phyloP scores from a whole-genome alignment of 2,113 vertebrate species.

The Pseudonaja textilis region DNA sequence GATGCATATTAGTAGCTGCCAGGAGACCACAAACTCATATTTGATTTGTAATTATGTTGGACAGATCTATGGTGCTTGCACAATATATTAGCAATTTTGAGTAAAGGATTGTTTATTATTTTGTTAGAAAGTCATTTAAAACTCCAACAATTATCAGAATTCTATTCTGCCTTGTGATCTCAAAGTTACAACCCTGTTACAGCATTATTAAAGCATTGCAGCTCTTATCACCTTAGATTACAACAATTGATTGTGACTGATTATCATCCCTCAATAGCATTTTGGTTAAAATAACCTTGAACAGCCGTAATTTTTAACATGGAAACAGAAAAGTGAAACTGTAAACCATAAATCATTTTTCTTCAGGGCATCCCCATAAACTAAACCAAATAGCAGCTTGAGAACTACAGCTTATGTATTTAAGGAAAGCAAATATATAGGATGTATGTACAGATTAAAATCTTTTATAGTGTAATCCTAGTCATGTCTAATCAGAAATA shows the following conservation, averaged over 20 bases:
- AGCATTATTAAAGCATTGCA: background rate
- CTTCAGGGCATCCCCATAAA: background rate
- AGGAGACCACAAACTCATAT: slow-evolving; percentile 10
- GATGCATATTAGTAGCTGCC: background rate
- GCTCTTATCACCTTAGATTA: background rate
- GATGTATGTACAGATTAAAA: background rate
- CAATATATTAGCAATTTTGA: background rate
- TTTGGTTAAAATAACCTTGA: background rate
- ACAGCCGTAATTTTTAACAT: background rate
- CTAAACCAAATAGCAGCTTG: background rate
- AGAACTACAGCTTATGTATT: background rate
- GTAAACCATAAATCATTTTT: background rate
- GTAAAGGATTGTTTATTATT: slow-evolving; percentile 19
- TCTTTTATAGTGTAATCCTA: background rate
- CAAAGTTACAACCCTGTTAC: background rate
- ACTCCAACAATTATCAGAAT: slow-evolving; percentile 1
- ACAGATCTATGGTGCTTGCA: background rate
- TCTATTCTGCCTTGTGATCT: background rate
- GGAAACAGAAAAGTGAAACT: background rate
- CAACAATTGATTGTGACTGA: background rate
- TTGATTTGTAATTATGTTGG: slow-evolving; percentile 22
- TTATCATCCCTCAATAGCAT: background rate
- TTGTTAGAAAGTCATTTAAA: slow-evolving; percentile 1
- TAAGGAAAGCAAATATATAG: background rate
- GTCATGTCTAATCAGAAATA: background rate